Base-by-base conservation (phyloP, 1,140 invertebrate genomes). In the Mizuhopecten yessoensis region DNA sequence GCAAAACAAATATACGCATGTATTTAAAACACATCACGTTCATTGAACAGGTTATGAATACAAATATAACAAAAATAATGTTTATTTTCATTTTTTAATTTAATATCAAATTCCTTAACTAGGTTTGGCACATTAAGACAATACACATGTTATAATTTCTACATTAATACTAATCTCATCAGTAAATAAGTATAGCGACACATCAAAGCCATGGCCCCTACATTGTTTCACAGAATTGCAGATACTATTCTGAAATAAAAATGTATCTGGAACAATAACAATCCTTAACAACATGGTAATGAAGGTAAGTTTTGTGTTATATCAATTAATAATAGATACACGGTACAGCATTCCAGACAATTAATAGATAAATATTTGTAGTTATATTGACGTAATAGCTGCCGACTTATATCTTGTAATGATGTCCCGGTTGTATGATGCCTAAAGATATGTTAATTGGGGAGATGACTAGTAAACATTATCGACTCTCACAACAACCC, bases 131-230 rank as follows among this genome's bases (percentile, higher is more conserved):
- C 57, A 75, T 29, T 75, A 75, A 75, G 13, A 75, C 57, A 75
- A 75, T 75, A 75, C 23, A 75, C 29, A 75, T 29, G 17, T 29
- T 75, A 29, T 1, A 11, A 29, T 17, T 20, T 49, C 10, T 75
- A 75, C 57, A 75, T 75, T 75, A 75, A n/a, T n/a, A n/a, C n/a
- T 17, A 75, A 75, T 75, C 15, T 75, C 57, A 75, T 75, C 15
- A 49, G 15, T 2, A 20, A 17, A 49, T 49, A 17, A 23, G 11
- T 49, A 49, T 49, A 2, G 45, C 20, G 11, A 49, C 11, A 49
- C 20, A 49, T 49, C 45, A 23, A 1, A 17, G 45, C 1, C 45
- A 20, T 49, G 15, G 11, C 2, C 15, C 20, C n/a, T n/a, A n/a
- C 45, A 49, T 49, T 49, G 45, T 49, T n/a, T n/a, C n/a, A n/a